Percentiles rank a stretch among this genome's conserved stretches.
These are phyloP conservation scores for Procambarus clarkii DNA, from an alignment of 1,140 invertebrate genomes.

Conservation along the genomic window DNA sequence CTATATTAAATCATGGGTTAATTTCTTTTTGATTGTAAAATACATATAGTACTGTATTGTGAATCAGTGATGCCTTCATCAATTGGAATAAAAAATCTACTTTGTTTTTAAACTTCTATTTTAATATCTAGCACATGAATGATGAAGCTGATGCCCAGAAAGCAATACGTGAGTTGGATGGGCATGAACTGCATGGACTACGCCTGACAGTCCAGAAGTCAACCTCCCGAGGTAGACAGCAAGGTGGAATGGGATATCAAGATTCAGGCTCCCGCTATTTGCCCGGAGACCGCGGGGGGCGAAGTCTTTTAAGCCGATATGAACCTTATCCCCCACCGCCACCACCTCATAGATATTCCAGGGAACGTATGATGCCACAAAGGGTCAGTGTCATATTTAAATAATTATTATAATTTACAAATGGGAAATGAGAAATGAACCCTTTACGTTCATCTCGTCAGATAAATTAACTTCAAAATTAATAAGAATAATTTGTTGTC, in stretches of 20 bases:
- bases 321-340: conserved; percentile 69
- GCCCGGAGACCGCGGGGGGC: conserved; percentile 6
- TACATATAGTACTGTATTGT: no score
- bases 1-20: no score
- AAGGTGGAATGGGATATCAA: conserved; percentile 69
- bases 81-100: no score
- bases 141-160: conserved; percentile 64
- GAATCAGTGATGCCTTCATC: no score
- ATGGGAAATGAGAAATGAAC: no score
- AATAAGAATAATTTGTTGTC: no score
- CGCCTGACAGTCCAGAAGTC: conserved; percentile 70
- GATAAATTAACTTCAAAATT: no score
- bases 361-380: conserved; percentile 67
- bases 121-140: conserved; percentile 63
- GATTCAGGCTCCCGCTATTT: conserved; percentile 70
- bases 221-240: conserved; percentile 69
- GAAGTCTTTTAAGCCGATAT: conserved; percentile 52
- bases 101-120: background rate
- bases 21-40: no score
- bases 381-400: conserved; percentile 46
- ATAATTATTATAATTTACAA: background rate
- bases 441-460: no score
- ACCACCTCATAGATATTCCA: conserved; percentile 64
- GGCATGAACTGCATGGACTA: conserved; percentile 68
- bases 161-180: conserved; percentile 69